Base-by-base conservation (phyloP, 2,888 invertebrate species). In the Sesia bembeciformis region DNA sequence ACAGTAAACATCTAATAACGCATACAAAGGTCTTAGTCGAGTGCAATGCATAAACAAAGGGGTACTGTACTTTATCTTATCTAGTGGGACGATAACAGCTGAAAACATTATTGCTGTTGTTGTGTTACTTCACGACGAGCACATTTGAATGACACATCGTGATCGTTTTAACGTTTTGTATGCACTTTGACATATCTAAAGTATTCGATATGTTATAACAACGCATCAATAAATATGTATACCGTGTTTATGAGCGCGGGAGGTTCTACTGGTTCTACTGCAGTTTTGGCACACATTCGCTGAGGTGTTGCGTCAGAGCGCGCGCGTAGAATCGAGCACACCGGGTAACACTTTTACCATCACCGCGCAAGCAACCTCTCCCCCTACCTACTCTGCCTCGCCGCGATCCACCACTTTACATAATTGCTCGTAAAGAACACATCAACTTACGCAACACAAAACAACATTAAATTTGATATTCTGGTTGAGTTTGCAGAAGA, bases 281-380 rank as follows among this genome's bases (percentile, higher is more conserved):
- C 86, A 86, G 76, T 86, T 86, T 84, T 85, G 86, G 86, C 88
- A 87, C 78, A 89, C 84, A 87, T 88, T 86, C 77, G 81, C 76
- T 56, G 60, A 54, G 61, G 57, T 57, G 69, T 86, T 85, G 86
- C 86, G 78, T 86, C 78, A 84, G 68, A 57, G 57, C 62, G 65
- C 66, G 66, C 67, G 67, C 69, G 68, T 69, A 67, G 78, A 76
- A 84, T 78, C 77, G 82, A 74, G 86, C 76, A 76, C 85, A 76
- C 69, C 75, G 79, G 78, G 86, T 87, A 86, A 87, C 83, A 88
- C 86, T 87, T 85, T 83, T 84, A 83, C 84, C 80, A 79, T 82
- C 79, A 77, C 81, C 69, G 75, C 65, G 60, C 58, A 61, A 54
- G 53, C 55, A 58, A 40, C 57, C 52, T 49, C 52, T 49, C 54